These are phyloP conservation scores for Cathartes aura DNA, from an alignment of 2,113 vertebrate species.

Conservation along the genomic window DNA sequence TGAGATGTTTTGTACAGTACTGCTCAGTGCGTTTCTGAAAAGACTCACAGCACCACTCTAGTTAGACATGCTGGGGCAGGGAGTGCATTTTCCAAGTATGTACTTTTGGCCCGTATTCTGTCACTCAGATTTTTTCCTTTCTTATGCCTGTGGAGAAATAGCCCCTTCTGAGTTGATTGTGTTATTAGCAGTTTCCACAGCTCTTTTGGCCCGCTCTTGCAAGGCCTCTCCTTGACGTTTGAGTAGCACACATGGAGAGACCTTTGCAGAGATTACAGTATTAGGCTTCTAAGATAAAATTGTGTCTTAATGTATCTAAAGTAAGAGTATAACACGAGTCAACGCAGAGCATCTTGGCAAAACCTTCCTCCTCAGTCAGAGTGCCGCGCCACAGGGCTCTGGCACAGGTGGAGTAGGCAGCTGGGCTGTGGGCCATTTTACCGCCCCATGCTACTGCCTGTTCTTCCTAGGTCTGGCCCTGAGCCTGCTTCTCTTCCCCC, in stretches of 20 bases:
- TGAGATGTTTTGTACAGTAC: rapidly evolving
- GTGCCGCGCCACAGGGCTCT: background rate
- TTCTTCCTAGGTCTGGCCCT: background rate
- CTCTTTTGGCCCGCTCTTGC: background rate
- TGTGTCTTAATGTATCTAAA: background rate
- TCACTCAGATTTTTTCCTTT: background rate
- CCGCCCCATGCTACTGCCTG: rapidly evolving
- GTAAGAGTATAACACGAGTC: background rate
- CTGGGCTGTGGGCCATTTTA: background rate
- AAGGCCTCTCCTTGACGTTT: background rate
- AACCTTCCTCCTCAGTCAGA: background rate
- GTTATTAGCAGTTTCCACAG: background rate
- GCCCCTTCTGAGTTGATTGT: background rate
- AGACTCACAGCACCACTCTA: background rate
- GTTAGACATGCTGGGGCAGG: background rate
- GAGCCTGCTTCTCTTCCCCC: background rate
- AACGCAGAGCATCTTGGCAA: background rate
- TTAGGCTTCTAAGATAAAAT: background rate
- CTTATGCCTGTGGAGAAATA: background rate
- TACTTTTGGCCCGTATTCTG: background rate
- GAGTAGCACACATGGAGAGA: rapidly evolving
- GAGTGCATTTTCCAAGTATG: background rate
- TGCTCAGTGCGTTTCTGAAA: rapidly evolving
- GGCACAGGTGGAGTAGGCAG: background rate
- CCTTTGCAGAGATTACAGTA: background rate